A percentile compares a stretch with the other conserved stretches of the same genome.
These are phyloP conservation scores for Anthrax anthrax DNA, from an alignment of 2,888 invertebrate genomes.

Conservation along the genomic window DNA sequence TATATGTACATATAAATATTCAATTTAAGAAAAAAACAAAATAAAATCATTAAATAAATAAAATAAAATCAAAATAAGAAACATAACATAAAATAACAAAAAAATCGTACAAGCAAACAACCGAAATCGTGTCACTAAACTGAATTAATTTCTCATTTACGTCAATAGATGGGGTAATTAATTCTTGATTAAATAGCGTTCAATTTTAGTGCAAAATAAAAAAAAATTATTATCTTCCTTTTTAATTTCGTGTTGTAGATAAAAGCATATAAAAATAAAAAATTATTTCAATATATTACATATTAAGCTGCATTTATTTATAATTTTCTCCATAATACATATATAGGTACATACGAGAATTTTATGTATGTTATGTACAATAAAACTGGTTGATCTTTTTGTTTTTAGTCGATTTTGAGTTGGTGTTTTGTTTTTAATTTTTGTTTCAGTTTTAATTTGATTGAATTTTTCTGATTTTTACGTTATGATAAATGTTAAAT, in stretches of 20 bases:
- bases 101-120: slow-evolving; percentile 4
- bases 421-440: too few relatives aligned
- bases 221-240: not conserved
- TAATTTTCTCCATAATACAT: too few relatives aligned
- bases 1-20: too few relatives aligned
- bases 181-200: slow-evolving; percentile 13
- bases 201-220: slow-evolving; percentile 1
- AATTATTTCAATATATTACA: too few relatives aligned
- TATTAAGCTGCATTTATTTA: too few relatives aligned
- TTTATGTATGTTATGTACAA: not conserved
- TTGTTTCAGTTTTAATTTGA: not conserved
- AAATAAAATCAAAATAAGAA: not conserved
- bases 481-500: too few relatives aligned
- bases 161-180: slow-evolving; percentile 13
- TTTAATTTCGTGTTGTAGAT: not conserved
- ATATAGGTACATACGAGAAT: too few relatives aligned
- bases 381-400: not conserved
- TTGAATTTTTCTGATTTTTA: not conserved
- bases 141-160: slow-evolving; percentile 14
- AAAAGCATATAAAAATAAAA: too few relatives aligned
- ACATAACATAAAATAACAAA: not conserved
- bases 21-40: not conserved
- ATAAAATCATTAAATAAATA: not conserved
- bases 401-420: too few relatives aligned
- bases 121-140: slow-evolving; percentile 11